A percentile compares a stretch with the other conserved stretches of the same genome.
Conservation (phyloP, 2,888 invertebrate genomes). For the Ophioninae sp. region DNA sequence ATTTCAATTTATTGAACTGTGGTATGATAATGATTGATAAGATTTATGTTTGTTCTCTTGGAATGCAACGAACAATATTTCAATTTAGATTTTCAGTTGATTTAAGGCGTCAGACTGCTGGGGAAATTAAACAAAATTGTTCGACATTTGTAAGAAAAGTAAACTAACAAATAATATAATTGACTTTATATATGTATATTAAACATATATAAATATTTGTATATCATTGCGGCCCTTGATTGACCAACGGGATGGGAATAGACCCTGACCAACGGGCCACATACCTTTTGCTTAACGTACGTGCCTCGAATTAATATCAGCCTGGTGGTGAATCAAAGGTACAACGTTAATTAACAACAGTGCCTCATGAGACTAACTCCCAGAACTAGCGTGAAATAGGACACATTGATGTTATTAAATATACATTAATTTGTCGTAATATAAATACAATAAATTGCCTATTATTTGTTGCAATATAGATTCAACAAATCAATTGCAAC, state of each 20-base stretch:
- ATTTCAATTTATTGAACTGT: too few relatives aligned
- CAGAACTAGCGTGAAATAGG: not conserved
- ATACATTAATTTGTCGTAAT: not conserved
- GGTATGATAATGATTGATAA: too few relatives aligned
- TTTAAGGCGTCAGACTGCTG: too few relatives aligned
- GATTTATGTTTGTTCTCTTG: too few relatives aligned
- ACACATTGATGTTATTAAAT: not conserved
- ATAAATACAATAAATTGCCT: not conserved
- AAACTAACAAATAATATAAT: conserved; percentile 34
- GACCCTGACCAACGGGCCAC: conserved; percentile 24
- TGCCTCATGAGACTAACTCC: not conserved
- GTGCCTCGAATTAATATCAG: conserved; percentile 51
- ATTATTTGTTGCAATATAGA: too few relatives aligned
- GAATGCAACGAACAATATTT: too few relatives aligned
- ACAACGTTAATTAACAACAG: conserved; percentile 40
- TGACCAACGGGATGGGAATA: conserved; percentile 2
- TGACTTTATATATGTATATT: conserved; percentile 29
- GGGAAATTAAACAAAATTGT: too few relatives aligned
- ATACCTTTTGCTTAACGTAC: conserved; percentile 22
- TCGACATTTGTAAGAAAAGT: conserved; percentile 22
- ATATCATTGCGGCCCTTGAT: conserved; percentile 17
- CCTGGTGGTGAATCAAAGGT: conserved; percentile 44
- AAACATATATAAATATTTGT: conserved; percentile 23
- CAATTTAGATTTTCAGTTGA: too few relatives aligned
- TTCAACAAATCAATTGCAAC: too few relatives aligned